phyloP scores from a whole-genome alignment of 1,140 invertebrate genomes.

The Platorchestia sp. region DNA sequence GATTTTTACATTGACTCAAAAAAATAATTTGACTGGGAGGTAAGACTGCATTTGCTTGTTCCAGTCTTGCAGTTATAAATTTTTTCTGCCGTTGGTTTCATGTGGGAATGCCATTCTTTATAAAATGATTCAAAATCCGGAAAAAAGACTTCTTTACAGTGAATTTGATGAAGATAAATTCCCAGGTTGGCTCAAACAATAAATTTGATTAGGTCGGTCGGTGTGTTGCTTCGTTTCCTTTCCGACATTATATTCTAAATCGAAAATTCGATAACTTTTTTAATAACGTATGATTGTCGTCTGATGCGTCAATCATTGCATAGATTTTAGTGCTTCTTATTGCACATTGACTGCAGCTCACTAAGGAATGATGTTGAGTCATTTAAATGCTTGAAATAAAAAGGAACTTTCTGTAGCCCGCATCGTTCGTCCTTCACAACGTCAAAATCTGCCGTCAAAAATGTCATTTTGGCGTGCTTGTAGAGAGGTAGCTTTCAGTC shows the following conservation, averaged over 20 bases:
- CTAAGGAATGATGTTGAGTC: background rate
- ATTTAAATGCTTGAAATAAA: background rate
- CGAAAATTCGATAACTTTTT: background rate
- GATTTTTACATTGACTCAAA: too few species aligned
- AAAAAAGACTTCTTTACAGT: background rate
- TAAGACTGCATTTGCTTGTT: background rate
- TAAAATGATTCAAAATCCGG: background rate
- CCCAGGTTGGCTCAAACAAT: background rate
- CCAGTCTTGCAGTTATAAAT: background rate
- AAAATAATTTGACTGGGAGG: too few species aligned
- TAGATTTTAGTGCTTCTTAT: background rate
- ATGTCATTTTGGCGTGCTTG: background rate
- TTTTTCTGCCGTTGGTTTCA: background rate
- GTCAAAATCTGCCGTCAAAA: background rate
- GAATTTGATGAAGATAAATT: background rate
- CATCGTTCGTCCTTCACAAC: background rate
- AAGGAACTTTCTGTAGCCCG: background rate
- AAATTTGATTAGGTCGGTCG: too few species aligned
- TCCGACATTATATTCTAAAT: background rate
- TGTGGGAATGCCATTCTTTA: background rate
- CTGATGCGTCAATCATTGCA: background rate
- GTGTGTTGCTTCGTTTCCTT: background rate
- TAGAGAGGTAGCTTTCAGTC: background rate
- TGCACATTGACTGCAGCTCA: background rate
- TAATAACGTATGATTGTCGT: background rate